These are phyloP conservation scores for Noctua janthina DNA, from an alignment of 2,888 invertebrate species.

Conservation along the genomic window DNA sequence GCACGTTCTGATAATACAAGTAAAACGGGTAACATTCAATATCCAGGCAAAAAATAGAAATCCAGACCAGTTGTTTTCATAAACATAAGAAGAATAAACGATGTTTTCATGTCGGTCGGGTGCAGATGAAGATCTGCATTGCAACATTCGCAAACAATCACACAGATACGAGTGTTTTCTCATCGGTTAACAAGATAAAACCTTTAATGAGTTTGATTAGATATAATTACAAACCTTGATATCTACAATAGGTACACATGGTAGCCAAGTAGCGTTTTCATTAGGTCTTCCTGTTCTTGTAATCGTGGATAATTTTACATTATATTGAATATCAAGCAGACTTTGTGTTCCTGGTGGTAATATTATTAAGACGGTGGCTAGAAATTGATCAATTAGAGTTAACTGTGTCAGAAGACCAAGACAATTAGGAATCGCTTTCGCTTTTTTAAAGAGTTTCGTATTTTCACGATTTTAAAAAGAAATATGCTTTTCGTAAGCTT, in stretches of 20 bases:
- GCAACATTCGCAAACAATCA: slow-evolving; percentile 8
- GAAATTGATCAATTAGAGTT: too few relatives aligned
- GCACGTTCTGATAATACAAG: slow-evolving; percentile 57
- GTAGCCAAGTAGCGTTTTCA: background rate
- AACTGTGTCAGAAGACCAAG: background rate
- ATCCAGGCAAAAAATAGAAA: slow-evolving; percentile 49
- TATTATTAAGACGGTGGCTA: background rate
- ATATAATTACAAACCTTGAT: slow-evolving; percentile 37
- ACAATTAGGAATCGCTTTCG: background rate
- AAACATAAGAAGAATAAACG: slow-evolving; percentile 22
- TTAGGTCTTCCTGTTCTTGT: background rate
- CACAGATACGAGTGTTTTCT: background rate
- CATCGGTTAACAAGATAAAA: slow-evolving; percentile 4
- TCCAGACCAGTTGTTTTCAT: slow-evolving; percentile 16
- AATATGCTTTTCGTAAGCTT: background rate
- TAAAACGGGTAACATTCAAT: slow-evolving; percentile 29
- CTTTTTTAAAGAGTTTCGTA: background rate
- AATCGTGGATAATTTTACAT: background rate
- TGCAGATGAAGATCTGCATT: slow-evolving; percentile 3
- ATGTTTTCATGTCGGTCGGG: background rate
- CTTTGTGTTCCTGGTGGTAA: background rate
- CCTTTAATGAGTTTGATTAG: slow-evolving; percentile 34
- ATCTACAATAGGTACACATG: slow-evolving; percentile 1
- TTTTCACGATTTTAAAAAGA: background rate
- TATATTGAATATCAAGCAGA: background rate